Evolutionary conservation across 2,797 vertebrate genomes (phyloP), one percentile per base, ranked within the genome.

Genomic region (Distichodus sexfasciatus): DNA sequence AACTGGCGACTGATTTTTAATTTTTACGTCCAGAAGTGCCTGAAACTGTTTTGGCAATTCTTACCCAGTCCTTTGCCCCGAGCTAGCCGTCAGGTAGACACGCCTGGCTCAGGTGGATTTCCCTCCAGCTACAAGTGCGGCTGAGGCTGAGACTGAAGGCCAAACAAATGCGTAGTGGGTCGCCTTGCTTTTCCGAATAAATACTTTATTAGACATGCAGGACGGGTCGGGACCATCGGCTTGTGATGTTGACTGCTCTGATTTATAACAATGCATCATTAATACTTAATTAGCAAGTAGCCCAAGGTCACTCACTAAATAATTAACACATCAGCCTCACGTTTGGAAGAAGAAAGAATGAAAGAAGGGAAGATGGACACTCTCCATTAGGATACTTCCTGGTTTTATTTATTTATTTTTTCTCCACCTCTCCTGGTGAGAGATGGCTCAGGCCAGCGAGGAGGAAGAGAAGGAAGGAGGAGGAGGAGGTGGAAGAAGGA

Each of bases 151-250:
- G 82, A 84, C 82, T 81, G 83, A 83, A 85, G 85, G 85, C 79
- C 79, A 85, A 81, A 76, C 85, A 88, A 87, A 86, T 84, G 83
- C 76, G 79, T 77, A 75, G 82, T 77, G 84, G 77, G 84, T 85
- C 85, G 81, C 75, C 72, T 79, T 85, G 78, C 85, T 86, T 88
- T 85, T 85, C 79, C 75, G 61, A 87, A 81, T 84, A 79, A 78
- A 85, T 82, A 82, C 75, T 83, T 81, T 68, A 80, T 78, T 76
- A 88, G 82, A 76, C 61, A 66, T 76, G 71, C 65, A 65, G 66
- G 74, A n/a, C n/a, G 68, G 74, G 66, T 44, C 59, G 75, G 76
- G 80, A 75, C n/a, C 81, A 80, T 83, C 71, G 77, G 81, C 75
- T 84, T 86, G 58, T 86, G 80, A 85, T 81, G 70, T 38, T 62